A percentile compares a stretch with the other conserved stretches of the same genome.
These are phyloP conservation scores for Malurus elegans DNA, from an alignment of 2,113 vertebrate species.

Conservation along the genomic window DNA sequence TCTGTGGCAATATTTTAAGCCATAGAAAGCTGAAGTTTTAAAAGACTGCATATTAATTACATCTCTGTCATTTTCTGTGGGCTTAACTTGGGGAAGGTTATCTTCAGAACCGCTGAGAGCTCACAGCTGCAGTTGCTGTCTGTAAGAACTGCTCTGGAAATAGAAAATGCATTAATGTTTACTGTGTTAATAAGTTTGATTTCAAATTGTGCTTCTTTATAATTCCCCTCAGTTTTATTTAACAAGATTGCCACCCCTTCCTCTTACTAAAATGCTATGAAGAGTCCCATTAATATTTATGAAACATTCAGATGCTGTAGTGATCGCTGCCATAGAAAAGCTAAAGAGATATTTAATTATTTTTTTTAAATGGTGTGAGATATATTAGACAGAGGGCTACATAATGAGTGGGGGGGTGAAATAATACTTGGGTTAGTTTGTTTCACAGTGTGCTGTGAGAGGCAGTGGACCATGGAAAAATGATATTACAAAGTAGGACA, in stretches of 20 bases:
- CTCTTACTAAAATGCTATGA: background rate
- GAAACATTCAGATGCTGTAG: background rate
- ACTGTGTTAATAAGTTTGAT: slow-evolving; percentile 10
- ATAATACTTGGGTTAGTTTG: background rate
- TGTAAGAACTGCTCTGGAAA: background rate
- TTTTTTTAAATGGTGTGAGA: background rate
- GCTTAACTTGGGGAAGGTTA: background rate
- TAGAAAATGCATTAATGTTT: slow-evolving; percentile 4
- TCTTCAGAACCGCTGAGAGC: slow-evolving; percentile 4
- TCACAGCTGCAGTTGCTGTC: slow-evolving; percentile 2
- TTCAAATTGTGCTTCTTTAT: background rate
- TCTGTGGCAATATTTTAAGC: background rate
- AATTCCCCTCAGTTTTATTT: background rate
- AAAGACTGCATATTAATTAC: background rate
- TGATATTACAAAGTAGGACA: background rate
- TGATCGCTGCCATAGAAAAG: background rate
- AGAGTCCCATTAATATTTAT: background rate
- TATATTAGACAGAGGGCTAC: background rate
- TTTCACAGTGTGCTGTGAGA: background rate
- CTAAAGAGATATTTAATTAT: background rate
- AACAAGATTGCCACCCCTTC: background rate
- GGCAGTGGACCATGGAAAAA: background rate
- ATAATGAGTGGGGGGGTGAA: background rate
- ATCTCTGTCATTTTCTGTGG: background rate
- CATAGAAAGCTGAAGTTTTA: background rate